Evolutionary conservation across 2,113 vertebrate genomes (phyloP).

Genomic region (Potamarius usumacintae): DNA sequence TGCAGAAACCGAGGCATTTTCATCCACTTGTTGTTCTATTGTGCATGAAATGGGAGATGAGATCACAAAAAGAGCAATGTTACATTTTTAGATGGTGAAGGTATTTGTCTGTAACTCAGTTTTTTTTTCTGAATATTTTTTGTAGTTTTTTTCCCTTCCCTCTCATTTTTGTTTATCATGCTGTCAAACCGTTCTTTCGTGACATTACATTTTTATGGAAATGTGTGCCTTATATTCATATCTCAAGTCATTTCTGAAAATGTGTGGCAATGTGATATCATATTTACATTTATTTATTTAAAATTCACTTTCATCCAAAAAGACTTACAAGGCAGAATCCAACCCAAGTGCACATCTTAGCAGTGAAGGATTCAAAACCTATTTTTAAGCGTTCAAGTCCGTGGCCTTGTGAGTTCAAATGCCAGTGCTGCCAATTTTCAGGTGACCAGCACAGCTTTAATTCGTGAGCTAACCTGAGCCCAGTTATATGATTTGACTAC

Average conservation of each 20-base stretch:
- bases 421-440: neutral
- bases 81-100: neutral
- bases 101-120: neutral
- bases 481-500: slow-evolving; percentile 6
- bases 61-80: too few species aligned
- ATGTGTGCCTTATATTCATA: neutral
- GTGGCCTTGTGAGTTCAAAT: neutral
- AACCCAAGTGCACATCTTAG: neutral
- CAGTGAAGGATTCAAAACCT: neutral
- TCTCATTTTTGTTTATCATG: neutral
- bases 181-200: neutral
- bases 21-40: neutral
- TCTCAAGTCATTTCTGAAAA: neutral
- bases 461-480: neutral
- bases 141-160: neutral
- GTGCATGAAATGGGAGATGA: neutral
- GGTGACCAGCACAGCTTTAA: neutral
- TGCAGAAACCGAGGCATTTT: neutral
- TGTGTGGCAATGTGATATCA: neutral
- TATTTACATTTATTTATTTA: neutral
- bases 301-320: neutral
- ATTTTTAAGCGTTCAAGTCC: slow-evolving; percentile 16
- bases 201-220: neutral
- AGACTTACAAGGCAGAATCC: neutral
- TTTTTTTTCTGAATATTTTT: neutral